phyloP scores from a whole-genome alignment of 2,888 invertebrate genomes.

The Phania funesta region DNA sequence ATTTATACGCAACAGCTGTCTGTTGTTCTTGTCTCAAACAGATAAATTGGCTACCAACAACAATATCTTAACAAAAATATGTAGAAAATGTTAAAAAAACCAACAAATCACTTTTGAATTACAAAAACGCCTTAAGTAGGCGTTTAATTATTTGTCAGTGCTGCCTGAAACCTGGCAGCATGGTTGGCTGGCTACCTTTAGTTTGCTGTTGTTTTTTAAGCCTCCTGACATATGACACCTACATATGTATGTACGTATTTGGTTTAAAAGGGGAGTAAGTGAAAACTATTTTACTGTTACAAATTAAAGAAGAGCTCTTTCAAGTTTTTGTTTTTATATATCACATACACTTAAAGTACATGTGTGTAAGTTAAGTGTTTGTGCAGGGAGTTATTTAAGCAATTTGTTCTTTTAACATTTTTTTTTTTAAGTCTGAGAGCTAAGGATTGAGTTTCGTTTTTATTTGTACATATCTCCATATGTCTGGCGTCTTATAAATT shows the following conservation, averaged over 20 bases:
- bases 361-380: background rate
- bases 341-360: background rate
- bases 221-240: slow-evolving; percentile 4
- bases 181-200: slow-evolving; percentile 34
- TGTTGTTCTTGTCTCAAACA: slow-evolving; percentile 52
- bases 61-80: slow-evolving; percentile 24
- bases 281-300: background rate
- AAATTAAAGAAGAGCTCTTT: slow-evolving; percentile 7
- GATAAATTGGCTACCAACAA: slow-evolving; percentile 18
- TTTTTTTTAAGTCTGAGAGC: background rate
- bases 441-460: background rate
- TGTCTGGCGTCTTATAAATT: slow-evolving; percentile 64
- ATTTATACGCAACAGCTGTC: slow-evolving; percentile 50
- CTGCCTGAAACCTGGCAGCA: background rate
- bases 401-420: slow-evolving; percentile 29
- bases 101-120: slow-evolving; percentile 52
- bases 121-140: slow-evolving; percentile 58
- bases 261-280: slow-evolving; percentile 12
- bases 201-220: background rate
- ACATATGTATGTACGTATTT: slow-evolving; percentile 1
- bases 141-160: slow-evolving; percentile 61
- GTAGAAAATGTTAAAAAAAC: slow-evolving; percentile 35
- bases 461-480: background rate
- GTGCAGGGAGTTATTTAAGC: slow-evolving; percentile 29
- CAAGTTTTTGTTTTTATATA: background rate